Evolutionary conservation across 1,140 invertebrate species (phyloP), one percentile per base, ranked within the genome.

Genomic region (Sinonovacula constricta): DNA sequence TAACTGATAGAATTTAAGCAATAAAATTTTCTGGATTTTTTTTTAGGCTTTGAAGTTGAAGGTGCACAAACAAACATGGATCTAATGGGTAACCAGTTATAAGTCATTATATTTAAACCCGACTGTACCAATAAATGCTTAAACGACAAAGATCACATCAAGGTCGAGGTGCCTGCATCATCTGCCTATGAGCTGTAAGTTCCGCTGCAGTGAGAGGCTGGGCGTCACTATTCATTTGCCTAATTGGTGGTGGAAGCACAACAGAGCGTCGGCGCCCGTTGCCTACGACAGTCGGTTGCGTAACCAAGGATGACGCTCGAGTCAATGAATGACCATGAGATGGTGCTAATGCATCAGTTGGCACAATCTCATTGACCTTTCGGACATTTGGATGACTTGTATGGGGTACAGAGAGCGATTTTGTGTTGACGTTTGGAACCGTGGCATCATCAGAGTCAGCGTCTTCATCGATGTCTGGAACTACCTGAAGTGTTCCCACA

Each of bases 401-500:
- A 51, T 49, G 12, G 72, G 65, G 60, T 56, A 39, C 51, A 31
- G 65, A 22, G 10, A 31, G 14, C 28, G 31, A 36, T 15, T 45
- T 51, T 15, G 34, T 34, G 56, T 59, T 51, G 26, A 57, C 49
- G 10, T 49, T 14, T 53, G 15, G n/a, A 30, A 49, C 14, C n/a
- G 56, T 18, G 2, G 34, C 15, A 10, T 80, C 7, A 4, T 78
- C 62, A 30, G 72, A 53, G 34, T 77, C 68, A 10, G 83, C 76
- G 68, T 76, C 53, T 15, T 68, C 70, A 45, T 89, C 88, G 18
- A 87, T 77, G 67, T 89, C 87, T 15, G 87, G 88, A 22, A 90
- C 87, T 30, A 90, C 86, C 68, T 88, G 87, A 15, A 86, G 67
- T 5, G 81, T 84, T 15, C 79, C 84, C 14, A 83, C 69, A 10